These are phyloP conservation scores for Anoncus sp. DNA, from an alignment of 2,888 invertebrate genomes.

Conservation along the genomic window DNA sequence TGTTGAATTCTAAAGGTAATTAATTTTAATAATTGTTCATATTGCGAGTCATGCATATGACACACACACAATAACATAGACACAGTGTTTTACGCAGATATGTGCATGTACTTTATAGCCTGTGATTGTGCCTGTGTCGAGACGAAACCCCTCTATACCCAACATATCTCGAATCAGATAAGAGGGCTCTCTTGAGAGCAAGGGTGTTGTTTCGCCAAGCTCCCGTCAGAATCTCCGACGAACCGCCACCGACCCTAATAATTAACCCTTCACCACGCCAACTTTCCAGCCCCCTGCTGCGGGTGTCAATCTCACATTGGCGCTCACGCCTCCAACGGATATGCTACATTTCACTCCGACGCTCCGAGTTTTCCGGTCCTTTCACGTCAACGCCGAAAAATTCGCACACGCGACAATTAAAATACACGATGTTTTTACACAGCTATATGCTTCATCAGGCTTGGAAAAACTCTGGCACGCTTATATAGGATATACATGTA, in stretches of 20 bases:
- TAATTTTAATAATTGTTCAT: not conserved
- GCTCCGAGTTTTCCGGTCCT: not conserved
- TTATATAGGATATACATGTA: not conserved
- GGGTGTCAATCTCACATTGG: constrained; percentile 38
- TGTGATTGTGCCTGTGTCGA: constrained; percentile 8
- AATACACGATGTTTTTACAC: not conserved
- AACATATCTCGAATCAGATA: constrained; percentile 38
- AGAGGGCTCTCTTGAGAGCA: constrained; percentile 34
- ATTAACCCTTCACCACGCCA: constrained; percentile 55
- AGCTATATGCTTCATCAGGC: not conserved
- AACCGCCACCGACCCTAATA: constrained; percentile 47
- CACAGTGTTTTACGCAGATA: not conserved
- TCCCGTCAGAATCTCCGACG: constrained; percentile 14
- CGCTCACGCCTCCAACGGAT: constrained; percentile 11
- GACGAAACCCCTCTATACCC: not conserved
- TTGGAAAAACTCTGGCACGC: not conserved
- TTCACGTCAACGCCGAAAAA: not conserved
- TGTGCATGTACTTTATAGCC: not conserved
- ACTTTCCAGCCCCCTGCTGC: constrained; percentile 31
- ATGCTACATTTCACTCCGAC: constrained; percentile 20
- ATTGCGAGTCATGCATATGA: not conserved
- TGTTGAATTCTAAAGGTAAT: not conserved
- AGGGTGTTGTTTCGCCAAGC: constrained; percentile 45
- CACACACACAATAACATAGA: not conserved
- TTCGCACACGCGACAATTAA: constrained; percentile 1